Base-by-base conservation (phyloP, 2,113 vertebrate genomes). In the Tautogolabrus adspersus region DNA sequence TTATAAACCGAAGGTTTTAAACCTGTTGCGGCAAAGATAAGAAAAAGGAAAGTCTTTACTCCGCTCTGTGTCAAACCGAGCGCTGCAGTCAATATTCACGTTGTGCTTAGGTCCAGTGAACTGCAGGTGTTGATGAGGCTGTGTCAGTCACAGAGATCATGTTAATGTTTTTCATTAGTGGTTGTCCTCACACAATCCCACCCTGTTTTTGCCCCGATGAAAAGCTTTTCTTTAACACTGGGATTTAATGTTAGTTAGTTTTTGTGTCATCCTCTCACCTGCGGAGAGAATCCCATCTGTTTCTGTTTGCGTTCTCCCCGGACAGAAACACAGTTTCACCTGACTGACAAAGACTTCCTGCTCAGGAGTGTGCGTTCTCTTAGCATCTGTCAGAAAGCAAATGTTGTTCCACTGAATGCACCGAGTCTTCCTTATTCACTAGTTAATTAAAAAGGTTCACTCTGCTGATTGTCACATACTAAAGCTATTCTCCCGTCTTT, bases 321-420 rank as follows among this genome's bases (percentile, higher is more conserved):
- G 82, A 83, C 71, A 81, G n/a, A 72, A 79, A 72, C 51, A 30
- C 37, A 38, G 9, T 79, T 87, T 83, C 83, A 91, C 81, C 78
- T 83, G 84, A 87, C 57, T 85, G 77, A 42, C 30, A 1, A 51
- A 51, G 67, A 30, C 59, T 69, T 87, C 63, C 26, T 81, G 73
- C 70, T 40, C 76, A 66, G 52, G 69, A 86, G 60, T 82, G 37
- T 52, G 6, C 42, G 69, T 66, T 79, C 77, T 77, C 83, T 67
- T 51, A 75, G 75, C 89, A 79, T 89, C 86, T 82, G 83, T 88
- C 81, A 66, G 56, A 78, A 79, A 77, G 49, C 16, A 6, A 73
- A 75, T 21, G 5, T 23, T 38, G 77, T 88, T 88, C 82, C 62
- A 58, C 82, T 60, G 22, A 6, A 0, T 78, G 75, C 72, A 38